Conservation (phyloP, 2,113 vertebrate species). For the Carassius carassius region DNA sequence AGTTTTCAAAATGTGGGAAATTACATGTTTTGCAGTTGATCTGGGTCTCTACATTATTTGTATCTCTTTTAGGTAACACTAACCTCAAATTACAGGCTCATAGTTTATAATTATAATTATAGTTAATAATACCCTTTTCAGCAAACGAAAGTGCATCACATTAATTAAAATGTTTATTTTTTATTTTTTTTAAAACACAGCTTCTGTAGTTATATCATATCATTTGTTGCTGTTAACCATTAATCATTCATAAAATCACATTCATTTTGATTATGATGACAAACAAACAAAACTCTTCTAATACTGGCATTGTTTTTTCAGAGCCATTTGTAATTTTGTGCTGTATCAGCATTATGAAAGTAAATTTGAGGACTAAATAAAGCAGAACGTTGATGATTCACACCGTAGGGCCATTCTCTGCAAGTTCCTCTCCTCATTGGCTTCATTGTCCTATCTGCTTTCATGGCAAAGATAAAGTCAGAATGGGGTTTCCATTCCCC, state of each 20-base stretch:
- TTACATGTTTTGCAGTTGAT: background rate
- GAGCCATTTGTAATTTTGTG: constrained; percentile 26
- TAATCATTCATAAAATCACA: background rate
- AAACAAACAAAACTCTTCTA: background rate
- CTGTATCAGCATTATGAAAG: constrained; percentile 14
- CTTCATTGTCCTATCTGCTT: constrained; percentile 33
- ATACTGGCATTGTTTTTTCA: constrained; percentile 3
- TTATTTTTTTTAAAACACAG: background rate
- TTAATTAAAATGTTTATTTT: background rate
- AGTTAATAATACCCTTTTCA: background rate
- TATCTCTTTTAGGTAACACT: background rate
- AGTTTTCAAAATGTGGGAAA: background rate
- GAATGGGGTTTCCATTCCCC: constrained; percentile 24
- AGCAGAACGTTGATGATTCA: constrained; percentile 23
- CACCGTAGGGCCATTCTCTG: background rate
- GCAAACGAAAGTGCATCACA: background rate
- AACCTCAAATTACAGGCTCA: background rate
- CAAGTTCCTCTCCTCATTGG: constrained; percentile 10
- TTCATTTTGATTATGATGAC: background rate
- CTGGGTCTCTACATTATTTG: background rate
- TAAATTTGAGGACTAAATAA: constrained; percentile 29
- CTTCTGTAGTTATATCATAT: background rate
- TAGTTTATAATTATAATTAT: background rate
- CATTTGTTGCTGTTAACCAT: background rate
- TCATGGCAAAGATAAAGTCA: constrained; percentile 35